A percentile compares a stretch with the other conserved stretches of the same genome.
phyloP scores from a whole-genome alignment of 2,113 vertebrate genomes.

The Barnardius zonarius region DNA sequence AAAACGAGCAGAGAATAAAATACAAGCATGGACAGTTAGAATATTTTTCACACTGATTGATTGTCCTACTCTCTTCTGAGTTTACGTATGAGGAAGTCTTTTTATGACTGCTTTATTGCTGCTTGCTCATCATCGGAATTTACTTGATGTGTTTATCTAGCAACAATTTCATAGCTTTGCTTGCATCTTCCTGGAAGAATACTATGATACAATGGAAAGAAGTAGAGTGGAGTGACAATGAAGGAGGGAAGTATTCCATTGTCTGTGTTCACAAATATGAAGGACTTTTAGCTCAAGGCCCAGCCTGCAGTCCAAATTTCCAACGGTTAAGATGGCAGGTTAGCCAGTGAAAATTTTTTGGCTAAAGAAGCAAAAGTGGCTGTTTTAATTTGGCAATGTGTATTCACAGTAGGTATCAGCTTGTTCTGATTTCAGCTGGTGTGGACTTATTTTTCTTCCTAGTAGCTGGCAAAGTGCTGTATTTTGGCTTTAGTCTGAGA shows the following conservation, averaged over 20 bases:
- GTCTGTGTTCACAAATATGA: background rate
- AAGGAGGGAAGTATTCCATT: background rate
- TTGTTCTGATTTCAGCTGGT: background rate
- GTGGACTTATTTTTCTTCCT: background rate
- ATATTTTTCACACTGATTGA: background rate
- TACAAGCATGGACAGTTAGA: background rate
- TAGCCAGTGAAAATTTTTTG: background rate
- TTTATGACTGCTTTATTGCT: background rate
- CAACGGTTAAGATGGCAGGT: background rate
- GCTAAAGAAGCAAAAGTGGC: background rate
- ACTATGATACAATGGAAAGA: background rate
- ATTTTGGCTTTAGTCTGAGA: background rate
- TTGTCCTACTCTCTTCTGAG: background rate
- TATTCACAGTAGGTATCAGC: background rate
- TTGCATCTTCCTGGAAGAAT: background rate
- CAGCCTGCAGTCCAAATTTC: background rate
- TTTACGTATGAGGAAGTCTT: background rate
- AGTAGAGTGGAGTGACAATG: background rate
- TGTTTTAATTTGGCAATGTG: background rate
- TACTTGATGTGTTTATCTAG: background rate
- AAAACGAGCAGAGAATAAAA: background rate
- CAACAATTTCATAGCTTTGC: background rate
- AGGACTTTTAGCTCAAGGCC: background rate
- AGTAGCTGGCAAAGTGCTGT: background rate
- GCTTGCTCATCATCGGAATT: background rate